A percentile compares a stretch with the other conserved stretches of the same genome.
Conservation (phyloP, 2,113 vertebrate species). For the Physeter macrocephalus region DNA sequence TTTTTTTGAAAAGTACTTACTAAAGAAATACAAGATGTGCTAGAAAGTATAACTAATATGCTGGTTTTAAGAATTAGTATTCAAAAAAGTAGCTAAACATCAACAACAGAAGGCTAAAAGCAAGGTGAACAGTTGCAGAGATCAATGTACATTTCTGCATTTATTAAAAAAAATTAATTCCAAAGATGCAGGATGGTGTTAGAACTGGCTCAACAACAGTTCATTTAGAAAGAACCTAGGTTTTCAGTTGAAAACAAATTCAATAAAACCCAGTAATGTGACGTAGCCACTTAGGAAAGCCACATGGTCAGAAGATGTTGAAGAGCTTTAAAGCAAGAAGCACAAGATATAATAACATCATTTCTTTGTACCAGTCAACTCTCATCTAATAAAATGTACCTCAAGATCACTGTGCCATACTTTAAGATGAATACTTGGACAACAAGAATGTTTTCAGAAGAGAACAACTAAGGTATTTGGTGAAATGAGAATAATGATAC, state of each 20-base stretch:
- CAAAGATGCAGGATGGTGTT: not conserved
- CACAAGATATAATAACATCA: not conserved
- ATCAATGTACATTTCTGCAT: not conserved
- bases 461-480: not conserved
- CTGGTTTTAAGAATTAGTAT: not conserved
- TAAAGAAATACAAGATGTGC: not conserved
- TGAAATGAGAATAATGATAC: not conserved
- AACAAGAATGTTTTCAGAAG: not conserved
- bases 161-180: slow-evolving; percentile 4
- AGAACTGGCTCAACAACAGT: not conserved
- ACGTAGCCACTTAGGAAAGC: not conserved
- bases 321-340: not conserved
- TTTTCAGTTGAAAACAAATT: slow-evolving; percentile 16
- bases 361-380: not conserved
- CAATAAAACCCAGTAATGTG: not conserved
- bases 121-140: not conserved
- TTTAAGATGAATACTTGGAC: not conserved
- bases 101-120: not conserved
- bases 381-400: not conserved
- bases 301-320: not conserved
- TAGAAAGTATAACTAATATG: not conserved
- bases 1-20: not conserved
- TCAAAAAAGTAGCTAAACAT: not conserved
- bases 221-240: slow-evolving; percentile 30
- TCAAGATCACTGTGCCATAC: not conserved